Evolutionary conservation across 2,888 invertebrate genomes (phyloP), one percentile per base, ranked within the genome.

Genomic region (Ommatoiulus sabulosus): DNA sequence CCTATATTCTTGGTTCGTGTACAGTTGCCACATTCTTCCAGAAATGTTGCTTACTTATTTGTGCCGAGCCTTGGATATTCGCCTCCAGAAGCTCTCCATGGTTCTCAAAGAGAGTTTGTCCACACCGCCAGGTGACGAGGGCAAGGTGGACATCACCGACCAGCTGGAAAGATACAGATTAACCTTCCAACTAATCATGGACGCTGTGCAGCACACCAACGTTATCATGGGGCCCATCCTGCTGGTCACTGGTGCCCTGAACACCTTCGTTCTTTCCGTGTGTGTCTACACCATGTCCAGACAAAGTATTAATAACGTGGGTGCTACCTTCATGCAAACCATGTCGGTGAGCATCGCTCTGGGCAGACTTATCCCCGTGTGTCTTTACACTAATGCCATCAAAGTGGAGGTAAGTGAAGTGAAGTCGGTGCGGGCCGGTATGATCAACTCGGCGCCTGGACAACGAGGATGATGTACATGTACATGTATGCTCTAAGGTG

Each of bases 251-350:
- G 43, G 87, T 80, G 17, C 80, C 20, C 10, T 80, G 7, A 43
- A 87, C 87, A 80, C 43, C 8, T 43, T 44, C 44, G 24, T 44
- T 7, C 87, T 80, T 15, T 35, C 44, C 17, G 48, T 87, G 0
- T 43, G 20, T n/a, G 44, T 87, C 35, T 87, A 87, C 44, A 43
- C 44, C 20, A 43, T 35, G 35, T 24, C 43, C n/a, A 84, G 84
- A 84, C 84, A 84, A 20, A 84, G 24, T 15, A 84, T 43, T 15
- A 20, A 84, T n/a, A 35, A 84, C 15, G 84, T 52, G 10, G 52
- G 52, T 8, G 52, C 52, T 12, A 52, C 52, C 15, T 52, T 52
- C 52, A 52, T 52, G 52, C 52, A 52, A 52, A 52, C 15, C 15
- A 52, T 52, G 52, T 52, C 52, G 12, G 52, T 52, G 52, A 12